Evolutionary conservation across 2,113 vertebrate species (phyloP), one percentile per base, ranked within the genome.

Genomic region (Chrysemys picta): DNA sequence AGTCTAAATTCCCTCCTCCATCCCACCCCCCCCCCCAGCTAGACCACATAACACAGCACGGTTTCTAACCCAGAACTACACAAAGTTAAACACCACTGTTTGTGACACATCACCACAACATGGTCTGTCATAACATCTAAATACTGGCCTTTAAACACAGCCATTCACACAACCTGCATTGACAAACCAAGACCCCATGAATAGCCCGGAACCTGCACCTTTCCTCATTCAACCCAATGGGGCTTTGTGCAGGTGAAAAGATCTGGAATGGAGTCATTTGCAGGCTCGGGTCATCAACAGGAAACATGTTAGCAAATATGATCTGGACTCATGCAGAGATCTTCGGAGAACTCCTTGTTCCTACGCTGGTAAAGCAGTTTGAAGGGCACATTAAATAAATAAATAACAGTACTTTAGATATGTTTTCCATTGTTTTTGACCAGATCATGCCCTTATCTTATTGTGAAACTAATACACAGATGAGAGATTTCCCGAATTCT

Each of bases 101-200:
- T 75, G 53, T 52, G 92, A 38, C 85, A 57, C 47, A 81, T 93
- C 89, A 6, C 27, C 76, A 35, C 0, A 0, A 76, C 1, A 2
- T 4, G 4, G 62, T 80, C 49, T 3, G 35, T 84, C 31, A 50
- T 13, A 10, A 38, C 38, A 75, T 24, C 12, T 24, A 75, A 38
- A 75, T 24, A n/a, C 45, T 22, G 31, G 21, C 21, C 22, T 19
- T 84, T n/a, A 84, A 84, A 65, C 12, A 17, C 14, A 8, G 31
- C 21, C 14, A 29, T 38, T 69, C 35, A 24, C n/a, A 38, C n/a
- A 42, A 24, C 13, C 22, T 56, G 21, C 72, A 25, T 11, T 75
- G n/a, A 75, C 72, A 22, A 75, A 75, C 65, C 19, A 24, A 25
- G 38, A 5, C 21, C 69, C 16, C 38, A 42, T 3, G 5, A 76